Conservation (phyloP, 2,888 invertebrate species). For the Melikaiella ostensackeni region DNA sequence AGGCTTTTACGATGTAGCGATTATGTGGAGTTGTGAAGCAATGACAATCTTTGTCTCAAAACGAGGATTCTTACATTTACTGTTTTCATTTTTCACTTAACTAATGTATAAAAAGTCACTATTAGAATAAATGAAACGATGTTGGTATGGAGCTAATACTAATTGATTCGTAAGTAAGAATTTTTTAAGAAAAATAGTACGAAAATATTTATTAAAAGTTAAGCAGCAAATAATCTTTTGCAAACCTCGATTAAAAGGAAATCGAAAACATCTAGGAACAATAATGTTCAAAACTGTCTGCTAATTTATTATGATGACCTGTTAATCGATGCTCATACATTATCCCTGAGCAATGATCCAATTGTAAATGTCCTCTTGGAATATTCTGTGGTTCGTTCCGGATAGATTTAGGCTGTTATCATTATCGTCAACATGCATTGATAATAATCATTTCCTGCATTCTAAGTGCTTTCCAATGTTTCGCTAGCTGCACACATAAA, state of each 20-base stretch:
- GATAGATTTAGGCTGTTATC: conserved; percentile 23
- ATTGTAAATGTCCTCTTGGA: conserved; percentile 21
- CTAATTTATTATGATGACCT: background rate
- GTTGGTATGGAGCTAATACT: no score
- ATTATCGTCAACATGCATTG: conserved; percentile 28
- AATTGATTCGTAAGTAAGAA: no score
- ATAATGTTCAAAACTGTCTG: background rate
- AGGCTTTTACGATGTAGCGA: background rate
- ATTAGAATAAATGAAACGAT: no score
- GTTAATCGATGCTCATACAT: background rate
- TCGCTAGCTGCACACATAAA: background rate
- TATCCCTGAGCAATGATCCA: background rate
- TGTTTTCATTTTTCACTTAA: no score
- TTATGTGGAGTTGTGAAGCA: no score
- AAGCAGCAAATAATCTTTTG: no score
- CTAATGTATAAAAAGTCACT: no score
- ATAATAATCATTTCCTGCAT: conserved; percentile 11
- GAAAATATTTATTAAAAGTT: no score
- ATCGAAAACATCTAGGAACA: no score
- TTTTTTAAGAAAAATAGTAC: no score
- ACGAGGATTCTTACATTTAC: no score
- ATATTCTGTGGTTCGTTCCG: conserved; percentile 19
- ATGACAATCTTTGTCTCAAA: background rate
- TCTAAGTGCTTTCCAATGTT: conserved; percentile 32
- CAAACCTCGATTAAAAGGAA: no score